Evolutionary conservation across 1,140 invertebrate genomes (phyloP), one percentile per base, ranked within the genome.

Genomic region (Drosophila triauraria): DNA sequence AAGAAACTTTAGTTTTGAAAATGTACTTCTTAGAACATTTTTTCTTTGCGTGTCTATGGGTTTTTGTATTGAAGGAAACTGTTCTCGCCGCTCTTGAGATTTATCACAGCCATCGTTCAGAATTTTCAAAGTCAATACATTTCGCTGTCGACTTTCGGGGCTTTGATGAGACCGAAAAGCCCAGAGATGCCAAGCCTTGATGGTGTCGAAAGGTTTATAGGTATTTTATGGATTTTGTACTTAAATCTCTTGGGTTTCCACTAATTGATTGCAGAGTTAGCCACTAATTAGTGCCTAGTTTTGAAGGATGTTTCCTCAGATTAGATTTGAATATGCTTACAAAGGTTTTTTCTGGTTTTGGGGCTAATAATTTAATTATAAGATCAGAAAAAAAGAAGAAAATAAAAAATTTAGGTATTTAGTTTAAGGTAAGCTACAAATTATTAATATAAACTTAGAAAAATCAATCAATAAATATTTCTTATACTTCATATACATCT

Each of bases 21-120:
- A 32, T 32, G 30, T 32, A 32, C 8, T 32, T 32, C 8, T 9
- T 32, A 9, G 8, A 32, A 32, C 30, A 32, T 32, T 35, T 20
- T 65, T 60, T 54, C 35, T 53, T 30, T 38, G 35, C 40, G 50
- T 59, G 4, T 12, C 2, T 12, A 2, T 48, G 20, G 44, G 17
- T 20, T 44, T 15, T 50, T 64, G 23, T 57, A 80, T 82, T 85
- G 47, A 85, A 80, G 82, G 71, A 76, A 76, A 68, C 78, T 68
- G 64, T 64, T 90, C 71, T 75, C 67, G 56, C 56, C 46, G 32
- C 54, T 27, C 23, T 38, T 12, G 47, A 59, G 81, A 88, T 88
- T 90, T 90, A 90, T 90, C 64, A 65, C 53, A 47, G 25, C 71
- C 84, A 90, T 90, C 60, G 75, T 85, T 90, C 75, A 85, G 67